A percentile compares a stretch with the other conserved stretches of the same genome.
Evolutionary conservation across 2,113 vertebrate genomes (phyloP).

Genomic region (Oreocharis arfaki): DNA sequence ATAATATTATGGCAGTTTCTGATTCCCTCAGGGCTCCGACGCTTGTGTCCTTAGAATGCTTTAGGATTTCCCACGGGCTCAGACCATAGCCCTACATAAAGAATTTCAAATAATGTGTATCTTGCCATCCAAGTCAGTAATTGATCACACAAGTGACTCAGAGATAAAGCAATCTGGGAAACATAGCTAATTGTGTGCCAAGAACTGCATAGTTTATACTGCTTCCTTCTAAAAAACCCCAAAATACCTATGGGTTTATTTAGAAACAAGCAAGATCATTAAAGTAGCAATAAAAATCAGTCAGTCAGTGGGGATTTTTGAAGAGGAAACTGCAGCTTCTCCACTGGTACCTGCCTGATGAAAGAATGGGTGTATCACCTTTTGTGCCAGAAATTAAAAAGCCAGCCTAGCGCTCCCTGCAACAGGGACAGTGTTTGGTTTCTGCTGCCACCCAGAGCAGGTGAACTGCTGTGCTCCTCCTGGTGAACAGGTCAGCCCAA

Average conservation of each 20-base stretch:
- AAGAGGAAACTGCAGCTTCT: neutral
- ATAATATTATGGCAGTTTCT: neutral
- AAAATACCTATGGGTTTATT: neutral
- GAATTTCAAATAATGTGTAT: neutral
- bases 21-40: neutral
- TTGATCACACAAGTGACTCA: neutral
- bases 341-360: neutral
- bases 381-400: neutral
- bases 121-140: neutral
- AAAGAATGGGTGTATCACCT: neutral
- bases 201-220: neutral
- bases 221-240: neutral
- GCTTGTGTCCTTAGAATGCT: neutral
- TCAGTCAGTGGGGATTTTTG: neutral
- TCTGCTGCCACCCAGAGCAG: neutral
- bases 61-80: neutral
- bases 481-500: neutral
- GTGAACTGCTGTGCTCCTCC: neutral
- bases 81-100: neutral
- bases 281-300: neutral
- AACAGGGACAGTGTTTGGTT: neutral
- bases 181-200: neutral
- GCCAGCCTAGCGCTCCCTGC: neutral
- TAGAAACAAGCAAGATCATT: neutral
- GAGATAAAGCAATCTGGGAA: neutral